Percentiles rank a stretch among this genome's conserved stretches.
Evolutionary conservation across 2,797 vertebrate species (phyloP).

Genomic region (Tangara arthus): DNA sequence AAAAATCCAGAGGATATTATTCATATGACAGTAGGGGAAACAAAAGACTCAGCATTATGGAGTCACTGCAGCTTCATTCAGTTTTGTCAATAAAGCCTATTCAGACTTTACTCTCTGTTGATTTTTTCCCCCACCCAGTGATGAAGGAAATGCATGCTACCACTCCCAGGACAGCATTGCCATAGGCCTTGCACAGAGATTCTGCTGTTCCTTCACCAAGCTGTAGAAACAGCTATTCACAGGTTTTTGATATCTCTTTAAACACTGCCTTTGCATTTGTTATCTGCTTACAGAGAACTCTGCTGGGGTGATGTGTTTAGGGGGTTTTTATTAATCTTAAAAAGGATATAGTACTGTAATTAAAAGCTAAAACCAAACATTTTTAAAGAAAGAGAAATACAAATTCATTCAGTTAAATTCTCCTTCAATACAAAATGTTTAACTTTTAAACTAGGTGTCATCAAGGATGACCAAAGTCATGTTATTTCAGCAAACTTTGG

Average conservation of each 20-base stretch:
- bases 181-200: neutral
- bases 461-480: neutral
- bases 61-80: constrained; percentile 2
- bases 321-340: neutral
- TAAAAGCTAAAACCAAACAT: neutral
- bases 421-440: neutral
- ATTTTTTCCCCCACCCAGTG: neutral
- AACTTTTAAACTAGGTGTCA: neutral
- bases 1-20: neutral
- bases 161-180: constrained; percentile 16
- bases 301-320: neutral
- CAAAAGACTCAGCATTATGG: neutral
- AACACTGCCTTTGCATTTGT: neutral
- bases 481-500: neutral
- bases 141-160: constrained; percentile 6
- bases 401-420: neutral
- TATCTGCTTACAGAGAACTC: neutral
- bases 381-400: neutral
- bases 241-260: neutral
- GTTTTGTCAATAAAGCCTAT: neutral
- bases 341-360: neutral
- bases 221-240: neutral
- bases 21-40: neutral
- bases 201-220: neutral
- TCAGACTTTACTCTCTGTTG: neutral